These are phyloP conservation scores for Asbolus verrucosus DNA, from an alignment of 1,140 invertebrate genomes.

Conservation along the genomic window DNA sequence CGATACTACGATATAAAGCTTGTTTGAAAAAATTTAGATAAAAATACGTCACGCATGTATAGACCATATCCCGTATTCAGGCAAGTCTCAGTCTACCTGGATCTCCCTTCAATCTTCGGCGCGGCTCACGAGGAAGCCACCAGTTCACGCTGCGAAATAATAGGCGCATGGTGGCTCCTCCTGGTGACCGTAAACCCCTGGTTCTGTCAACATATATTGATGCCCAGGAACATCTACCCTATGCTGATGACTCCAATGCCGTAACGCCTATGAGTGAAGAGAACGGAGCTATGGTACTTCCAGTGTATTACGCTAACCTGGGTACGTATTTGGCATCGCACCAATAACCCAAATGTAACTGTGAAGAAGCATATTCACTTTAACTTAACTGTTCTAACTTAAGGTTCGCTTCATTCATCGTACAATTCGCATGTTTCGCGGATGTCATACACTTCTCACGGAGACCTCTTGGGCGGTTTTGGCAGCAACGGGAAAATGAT, in stretches of 20 bases:
- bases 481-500: constrained; percentile 74
- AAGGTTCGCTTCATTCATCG: constrained; percentile 89
- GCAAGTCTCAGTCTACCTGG: constrained; percentile 95
- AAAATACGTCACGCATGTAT: constrained; percentile 59
- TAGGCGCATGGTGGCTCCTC: constrained; percentile 71
- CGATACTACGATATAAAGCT: constrained; percentile 19
- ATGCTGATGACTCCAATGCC: constrained; percentile 96
- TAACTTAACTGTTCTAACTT: constrained; percentile 45
- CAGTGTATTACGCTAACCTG: constrained; percentile 86
- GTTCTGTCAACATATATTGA: constrained; percentile 95
- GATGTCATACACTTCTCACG: constrained; percentile 93
- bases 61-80: constrained; percentile 72
- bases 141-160: constrained; percentile 91
- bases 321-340: constrained; percentile 65
- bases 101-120: constrained; percentile 92
- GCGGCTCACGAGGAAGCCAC: constrained; percentile 90
- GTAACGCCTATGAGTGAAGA: constrained; percentile 98
- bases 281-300: constrained; percentile 93
- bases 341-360: constrained; percentile 18
- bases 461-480: constrained; percentile 83
- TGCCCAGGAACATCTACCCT: constrained; percentile 95
- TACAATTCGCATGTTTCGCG: constrained; percentile 94
- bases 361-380: constrained; percentile 34
- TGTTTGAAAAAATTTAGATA: constrained; percentile 39
- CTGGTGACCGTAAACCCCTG: constrained; percentile 91